Evolutionary conservation across 2,888 invertebrate species (phyloP), one percentile per base, ranked within the genome.

Genomic region (Petrolisthes manimaculis): DNA sequence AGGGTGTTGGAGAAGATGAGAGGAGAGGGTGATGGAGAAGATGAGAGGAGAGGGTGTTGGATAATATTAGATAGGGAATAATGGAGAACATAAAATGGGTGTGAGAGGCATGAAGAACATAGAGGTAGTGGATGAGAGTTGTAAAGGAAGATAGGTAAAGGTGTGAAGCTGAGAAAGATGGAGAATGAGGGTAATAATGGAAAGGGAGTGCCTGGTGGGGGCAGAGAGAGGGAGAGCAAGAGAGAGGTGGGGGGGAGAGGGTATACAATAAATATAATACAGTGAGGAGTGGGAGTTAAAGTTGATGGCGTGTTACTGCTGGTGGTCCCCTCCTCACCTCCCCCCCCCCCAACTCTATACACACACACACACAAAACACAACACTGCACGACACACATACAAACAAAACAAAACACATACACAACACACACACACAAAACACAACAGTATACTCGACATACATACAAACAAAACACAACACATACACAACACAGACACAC

Each of bases 291-390:
- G 61, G 14, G 61, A 61, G 61, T 9, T 8, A 61, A 14, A 61
- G 61, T 9, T 8, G 14, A 14, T 9, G 61, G 14, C 9, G 14
- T 8, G 14, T 14, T 9, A 61, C 8, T 61, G 14, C 61, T 61
- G 61, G 61, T 14, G 61, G 9, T 61, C 14, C 61, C 9, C 9
- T 61, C 14, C 14, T 14, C 8, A 8, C 14, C 61, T 9, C 61
- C 14, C 14, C 61, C 8, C 61, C 61, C 9, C 14, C 14, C 61
- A 14, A 61, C 61, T 61, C 61, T 5, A 77, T 24, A 77, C 54
- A 83, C 74, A 83, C 54, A 53, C 74, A 77, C 53, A 77, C 53
- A 77, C 53, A 71, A 18, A 71, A 18, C 18, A 18, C 18, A 18
- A 71, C 71, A 18, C 71, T n/a, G n/a, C 18, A 18, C 5, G n/a